Conservation (phyloP, 1,140 invertebrate genomes). For the Drosophila lacertosa region DNA sequence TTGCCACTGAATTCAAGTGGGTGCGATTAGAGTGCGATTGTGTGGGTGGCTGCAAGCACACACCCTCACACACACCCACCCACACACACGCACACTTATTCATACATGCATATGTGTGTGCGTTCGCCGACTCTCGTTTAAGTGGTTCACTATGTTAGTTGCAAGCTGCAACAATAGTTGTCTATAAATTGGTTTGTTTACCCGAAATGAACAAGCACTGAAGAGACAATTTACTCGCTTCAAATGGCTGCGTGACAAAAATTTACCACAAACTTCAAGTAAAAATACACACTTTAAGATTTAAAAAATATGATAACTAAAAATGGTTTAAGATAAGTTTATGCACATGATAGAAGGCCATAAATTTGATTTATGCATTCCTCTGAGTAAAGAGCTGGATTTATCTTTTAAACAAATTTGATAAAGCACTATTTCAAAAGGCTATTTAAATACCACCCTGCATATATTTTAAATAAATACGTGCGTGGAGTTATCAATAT, state of each 20-base stretch:
- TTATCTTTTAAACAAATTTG: no score
- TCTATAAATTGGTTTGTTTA: slow-evolving; percentile 50
- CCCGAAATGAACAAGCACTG: slow-evolving; percentile 27
- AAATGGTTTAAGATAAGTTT: no score
- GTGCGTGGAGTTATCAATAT: no score
- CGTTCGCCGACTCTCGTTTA: slow-evolving; percentile 9
- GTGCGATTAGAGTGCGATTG: slow-evolving; percentile 44
- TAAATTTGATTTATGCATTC: no score
- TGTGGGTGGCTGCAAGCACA: background rate
- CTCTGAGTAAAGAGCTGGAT: no score
- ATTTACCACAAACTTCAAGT: background rate
- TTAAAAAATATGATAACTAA: background rate
- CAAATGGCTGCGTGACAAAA: background rate
- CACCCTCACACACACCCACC: background rate
- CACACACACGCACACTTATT: slow-evolving; percentile 14
- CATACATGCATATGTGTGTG: slow-evolving; percentile 4
- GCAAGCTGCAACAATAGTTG: slow-evolving; percentile 25
- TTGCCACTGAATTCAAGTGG: slow-evolving; percentile 30
- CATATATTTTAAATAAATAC: no score
- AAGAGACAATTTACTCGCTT: slow-evolving; percentile 6
- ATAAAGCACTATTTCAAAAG: no score
- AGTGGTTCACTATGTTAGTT: slow-evolving; percentile 38
- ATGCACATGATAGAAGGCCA: no score
- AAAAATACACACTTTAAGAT: background rate
- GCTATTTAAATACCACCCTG: no score